Evolutionary conservation across 2,888 invertebrate genomes (phyloP), one percentile per base, ranked within the genome.

Genomic region (Andrena camellia): DNA sequence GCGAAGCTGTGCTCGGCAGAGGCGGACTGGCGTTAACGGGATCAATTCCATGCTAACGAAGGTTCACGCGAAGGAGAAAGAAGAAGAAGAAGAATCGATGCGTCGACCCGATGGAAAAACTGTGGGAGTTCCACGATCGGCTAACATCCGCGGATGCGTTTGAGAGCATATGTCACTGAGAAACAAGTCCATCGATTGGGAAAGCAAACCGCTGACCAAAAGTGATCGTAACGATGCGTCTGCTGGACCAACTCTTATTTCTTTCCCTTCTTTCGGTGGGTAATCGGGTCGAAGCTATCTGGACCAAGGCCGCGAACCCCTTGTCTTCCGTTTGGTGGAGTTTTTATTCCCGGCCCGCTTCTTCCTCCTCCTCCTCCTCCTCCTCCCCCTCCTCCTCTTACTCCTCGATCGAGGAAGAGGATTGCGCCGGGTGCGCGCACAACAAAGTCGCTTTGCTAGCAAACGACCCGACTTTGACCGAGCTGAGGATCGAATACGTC

Each of bases 401-500:
- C 10, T 33, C 66, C 1, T 10, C 69, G 8, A 23, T 76, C 35
- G 52, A 76, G 7, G 86, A 83, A 42, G 78, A 80, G 20, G 68
- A 75, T 2, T 94, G 94, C 80, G 80, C 87, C 1, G 91, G 91
- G 35, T 93, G 93, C 77, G 89, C 90, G 10, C 88, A 92, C 50
- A 88, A 90, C 54, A 89, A 88, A 23, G 88, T 91, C 6, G 84
- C 90, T 66, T 90, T 93, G n/a, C 84, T 88, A 52, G 89, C 87
- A 68, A 84, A 80, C 31, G 93, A 94, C 81, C 90, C 92, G 31
- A 88, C 93, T 66, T 93, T 97, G 71, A 97, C 96, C 0, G 96
- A 96, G 50, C 95, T 97, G 52, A 95, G 98, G 84, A 96, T 98
- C 83, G 97, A 97, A 93, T 97, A 97, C 89, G 97, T 97, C 66